phyloP scores from a whole-genome alignment of 1,140 invertebrate genomes.

The Sinonovacula constricta region DNA sequence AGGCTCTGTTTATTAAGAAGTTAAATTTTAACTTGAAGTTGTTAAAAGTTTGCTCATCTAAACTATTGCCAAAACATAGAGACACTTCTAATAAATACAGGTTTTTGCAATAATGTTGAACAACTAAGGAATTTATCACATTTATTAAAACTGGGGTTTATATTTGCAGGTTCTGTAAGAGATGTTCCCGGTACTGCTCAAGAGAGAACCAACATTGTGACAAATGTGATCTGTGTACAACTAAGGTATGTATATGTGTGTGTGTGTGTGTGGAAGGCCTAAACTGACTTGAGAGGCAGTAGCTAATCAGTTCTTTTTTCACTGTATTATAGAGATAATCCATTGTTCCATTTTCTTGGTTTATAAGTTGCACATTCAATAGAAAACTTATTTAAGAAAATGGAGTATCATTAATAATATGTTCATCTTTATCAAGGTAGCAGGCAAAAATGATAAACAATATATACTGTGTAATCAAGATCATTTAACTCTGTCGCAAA shows the following conservation, averaged over 20 bases:
- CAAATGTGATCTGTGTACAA: constrained; percentile 86
- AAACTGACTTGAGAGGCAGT: not conserved
- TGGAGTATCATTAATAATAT: too few species aligned
- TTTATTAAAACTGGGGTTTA: not conserved
- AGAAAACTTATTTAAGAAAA: too few species aligned
- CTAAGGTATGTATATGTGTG: constrained; percentile 80
- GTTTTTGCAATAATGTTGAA: not conserved
- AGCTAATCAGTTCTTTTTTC: not conserved
- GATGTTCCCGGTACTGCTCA: constrained; percentile 85
- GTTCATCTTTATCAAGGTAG: too few species aligned
- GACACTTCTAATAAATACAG: too few species aligned
- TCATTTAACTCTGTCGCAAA: too few species aligned
- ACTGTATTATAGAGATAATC: not conserved
- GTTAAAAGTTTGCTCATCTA: too few species aligned
- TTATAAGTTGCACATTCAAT: not conserved
- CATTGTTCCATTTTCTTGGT: not conserved
- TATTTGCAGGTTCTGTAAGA: constrained; percentile 82
- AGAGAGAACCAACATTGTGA: constrained; percentile 87
- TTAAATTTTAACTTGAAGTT: too few species aligned
- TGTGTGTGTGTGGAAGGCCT: too few species aligned
- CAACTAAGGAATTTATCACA: not conserved
- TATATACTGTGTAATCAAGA: too few species aligned
- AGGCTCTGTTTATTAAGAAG: too few species aligned
- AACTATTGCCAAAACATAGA: too few species aligned
- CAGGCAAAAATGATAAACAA: too few species aligned